Base-by-base conservation (phyloP, 1,140 invertebrate species). In the Brachionus rubens region DNA sequence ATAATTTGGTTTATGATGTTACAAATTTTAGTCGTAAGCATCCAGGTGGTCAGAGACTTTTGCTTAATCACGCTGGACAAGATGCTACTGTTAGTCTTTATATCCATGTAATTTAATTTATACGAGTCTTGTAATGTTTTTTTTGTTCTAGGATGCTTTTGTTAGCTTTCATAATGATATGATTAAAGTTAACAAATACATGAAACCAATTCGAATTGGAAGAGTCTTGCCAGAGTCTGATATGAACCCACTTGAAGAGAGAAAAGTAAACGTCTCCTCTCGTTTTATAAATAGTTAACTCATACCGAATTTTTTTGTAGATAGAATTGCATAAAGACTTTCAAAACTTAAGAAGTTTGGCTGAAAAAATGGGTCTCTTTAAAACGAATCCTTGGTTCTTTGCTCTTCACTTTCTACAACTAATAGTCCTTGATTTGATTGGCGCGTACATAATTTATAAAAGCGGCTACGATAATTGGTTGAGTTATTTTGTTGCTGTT, bases 1-100 rank as follows among this genome's bases (percentile, higher is more conserved):
- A 82, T 26, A 80, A 79, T 3, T 79, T 80, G 76, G 82, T 82
- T 41, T 85, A 84, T 76, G 80, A 85, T 77, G 81, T 84, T 2
- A 83, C 81, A 16, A 72, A 78, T 3, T 85, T 81, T 77, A 78
- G 79, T 7, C 81, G 80, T 62, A 81, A 79, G 65, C 83, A 85
- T 78, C 83, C 83, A 0, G 83, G 83, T n/a, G 83, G 83, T 21
- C 80, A 78, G 3, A 80, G 79, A 77, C 78, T 85, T 12, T 59
- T 85, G 24, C 78, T 79, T 26, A 80, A 83, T 67, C 83, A 79
- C 78, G 80, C 80, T 65, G 83, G 83, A 26, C 80, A 84, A 79
- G 83, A 85, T 76, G 82, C 83, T 10, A 83, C 82, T 70, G 83
- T 84, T 80, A 79, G 80, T 30, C 7, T 41, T 43, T 5, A 1